Evolutionary conservation across 2,113 vertebrate genomes (phyloP).

Genomic region (Stegastes partitus): DNA sequence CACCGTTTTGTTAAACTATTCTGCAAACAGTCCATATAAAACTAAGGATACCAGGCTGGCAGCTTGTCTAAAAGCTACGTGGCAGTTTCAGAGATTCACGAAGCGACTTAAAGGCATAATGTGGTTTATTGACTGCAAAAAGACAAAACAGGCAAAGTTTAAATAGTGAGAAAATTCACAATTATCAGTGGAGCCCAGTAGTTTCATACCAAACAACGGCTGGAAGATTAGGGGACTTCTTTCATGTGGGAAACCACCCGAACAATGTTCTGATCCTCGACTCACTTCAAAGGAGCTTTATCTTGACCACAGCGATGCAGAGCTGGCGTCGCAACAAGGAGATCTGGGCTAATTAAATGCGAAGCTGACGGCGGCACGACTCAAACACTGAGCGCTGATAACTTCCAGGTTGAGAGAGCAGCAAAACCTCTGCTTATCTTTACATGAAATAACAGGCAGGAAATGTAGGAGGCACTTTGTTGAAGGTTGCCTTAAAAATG

Average conservation of each 20-base stretch:
- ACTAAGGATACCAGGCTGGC: not conserved
- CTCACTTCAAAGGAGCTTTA: conserved; percentile 34
- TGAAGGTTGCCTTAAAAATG: not conserved
- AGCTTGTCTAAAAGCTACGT: not conserved
- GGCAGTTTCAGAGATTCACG: not conserved
- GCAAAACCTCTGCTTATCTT: not conserved
- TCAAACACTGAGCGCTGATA: not conserved
- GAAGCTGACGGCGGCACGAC: not conserved
- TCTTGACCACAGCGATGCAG: conserved; percentile 29
- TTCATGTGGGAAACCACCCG: conserved; percentile 35
- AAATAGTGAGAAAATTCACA: not conserved
- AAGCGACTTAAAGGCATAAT: not conserved
- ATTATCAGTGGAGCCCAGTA: not conserved
- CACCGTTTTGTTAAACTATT: too few species aligned
- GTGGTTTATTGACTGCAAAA: not conserved
- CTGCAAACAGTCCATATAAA: not conserved
- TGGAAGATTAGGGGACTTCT: conserved; percentile 20
- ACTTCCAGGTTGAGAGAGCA: not conserved
- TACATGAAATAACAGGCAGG: not conserved
- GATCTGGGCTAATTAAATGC: conserved; percentile 21
- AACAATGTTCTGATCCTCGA: conserved; percentile 21
- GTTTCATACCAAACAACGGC: conserved; percentile 1
- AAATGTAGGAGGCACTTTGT: not conserved
- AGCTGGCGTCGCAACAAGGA: conserved; percentile 7
- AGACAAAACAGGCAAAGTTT: not conserved